These are phyloP conservation scores for Ptychochromis oligacanthus DNA, from an alignment of 2,113 vertebrate species.

Conservation along the genomic window DNA sequence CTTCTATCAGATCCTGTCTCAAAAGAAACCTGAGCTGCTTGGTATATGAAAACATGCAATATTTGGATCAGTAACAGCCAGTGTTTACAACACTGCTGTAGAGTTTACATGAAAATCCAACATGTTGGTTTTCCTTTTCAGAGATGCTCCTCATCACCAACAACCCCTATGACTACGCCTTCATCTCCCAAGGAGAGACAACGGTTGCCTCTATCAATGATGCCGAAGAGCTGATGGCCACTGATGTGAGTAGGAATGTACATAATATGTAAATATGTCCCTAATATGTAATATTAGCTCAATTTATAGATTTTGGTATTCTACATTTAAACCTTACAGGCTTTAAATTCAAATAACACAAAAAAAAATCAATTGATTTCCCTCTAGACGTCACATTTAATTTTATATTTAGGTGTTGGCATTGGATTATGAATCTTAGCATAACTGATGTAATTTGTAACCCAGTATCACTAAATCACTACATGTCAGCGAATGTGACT, in stretches of 20 bases:
- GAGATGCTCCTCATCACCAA: conserved; percentile 84
- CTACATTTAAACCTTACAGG: background rate
- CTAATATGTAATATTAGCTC: background rate
- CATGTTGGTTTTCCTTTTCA: conserved; percentile 26
- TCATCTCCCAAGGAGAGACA: conserved; percentile 81
- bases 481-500: background rate
- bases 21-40: conserved; percentile 89
- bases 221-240: conserved; percentile 74
- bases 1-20: conserved; percentile 94
- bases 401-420: background rate
- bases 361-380: background rate
- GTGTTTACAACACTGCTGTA: background rate
- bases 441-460: background rate
- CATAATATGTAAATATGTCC: background rate
- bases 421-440: background rate
- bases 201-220: conserved; percentile 76
- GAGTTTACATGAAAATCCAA: background rate
- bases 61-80: background rate
- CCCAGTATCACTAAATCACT: background rate
- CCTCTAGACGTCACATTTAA: background rate
- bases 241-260: conserved; percentile 67
- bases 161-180: conserved; percentile 78
- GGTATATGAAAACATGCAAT: conserved; percentile 66
- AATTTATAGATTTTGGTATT: background rate
- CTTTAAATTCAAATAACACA: background rate